These are phyloP conservation scores for Spongilla lacustris DNA, from an alignment of 37 sponge, comb jelly and placozoan genomes.

Conservation along the genomic window DNA sequence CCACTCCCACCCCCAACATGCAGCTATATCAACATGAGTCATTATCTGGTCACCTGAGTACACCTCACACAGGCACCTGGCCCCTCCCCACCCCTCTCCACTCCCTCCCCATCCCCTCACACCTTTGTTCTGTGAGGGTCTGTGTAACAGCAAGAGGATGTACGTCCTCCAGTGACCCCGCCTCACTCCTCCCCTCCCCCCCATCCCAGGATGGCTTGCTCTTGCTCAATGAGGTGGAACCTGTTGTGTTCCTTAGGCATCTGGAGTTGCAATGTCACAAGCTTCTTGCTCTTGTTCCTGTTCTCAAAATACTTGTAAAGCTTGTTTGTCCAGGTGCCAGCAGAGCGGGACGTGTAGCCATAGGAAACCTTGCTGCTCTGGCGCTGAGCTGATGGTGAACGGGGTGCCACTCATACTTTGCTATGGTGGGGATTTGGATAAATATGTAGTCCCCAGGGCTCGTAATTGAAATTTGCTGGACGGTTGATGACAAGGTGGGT, in stretches of 20 bases:
- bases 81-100: too few relatives aligned
- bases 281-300: constrained; percentile 27
- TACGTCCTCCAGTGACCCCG: constrained; percentile 19
- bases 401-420: constrained; percentile 92
- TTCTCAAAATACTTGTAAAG: constrained; percentile 77
- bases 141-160: constrained; percentile 43
- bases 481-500: constrained; percentile 72
- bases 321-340: constrained; percentile 91
- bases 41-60: too few relatives aligned
- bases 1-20: too few relatives aligned
- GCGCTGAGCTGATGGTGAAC: constrained; percentile 87
- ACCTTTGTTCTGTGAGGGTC: too few relatives aligned
- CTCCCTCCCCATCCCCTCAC: too few relatives aligned
- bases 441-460: constrained; percentile 90
- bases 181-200: constrained; percentile 31
- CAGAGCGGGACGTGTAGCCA: constrained; percentile 86
- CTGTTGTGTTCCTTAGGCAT: constrained; percentile 55
- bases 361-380: constrained; percentile 74
- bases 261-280: constrained; percentile 30
- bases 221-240: constrained; percentile 27
- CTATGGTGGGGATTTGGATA: constrained; percentile 81
- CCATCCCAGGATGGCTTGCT: constrained; percentile 25
- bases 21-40: too few relatives aligned
- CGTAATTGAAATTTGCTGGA: constrained; percentile 69
- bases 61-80: too few relatives aligned